A percentile compares a stretch with the other conserved stretches of the same genome.
These are phyloP conservation scores for Styela plicata DNA, from an alignment of 23 tunicate species.

Conservation along the genomic window DNA sequence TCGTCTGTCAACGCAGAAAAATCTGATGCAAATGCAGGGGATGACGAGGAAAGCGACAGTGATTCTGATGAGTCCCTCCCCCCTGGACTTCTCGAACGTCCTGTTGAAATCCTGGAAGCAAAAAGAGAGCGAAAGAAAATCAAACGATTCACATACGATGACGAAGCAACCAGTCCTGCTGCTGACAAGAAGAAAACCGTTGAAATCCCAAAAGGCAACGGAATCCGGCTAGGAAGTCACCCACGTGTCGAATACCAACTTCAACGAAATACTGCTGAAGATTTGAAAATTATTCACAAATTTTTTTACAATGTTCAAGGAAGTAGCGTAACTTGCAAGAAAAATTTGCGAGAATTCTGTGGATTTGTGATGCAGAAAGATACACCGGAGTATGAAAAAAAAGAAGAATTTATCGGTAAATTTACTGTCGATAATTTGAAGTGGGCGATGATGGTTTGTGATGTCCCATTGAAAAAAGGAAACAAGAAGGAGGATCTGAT, in stretches of 20 bases:
- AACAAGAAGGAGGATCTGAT: conserved; percentile 72
- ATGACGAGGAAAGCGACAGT: conserved; percentile 22
- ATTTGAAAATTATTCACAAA: conserved; percentile 76
- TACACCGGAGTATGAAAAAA: conserved; percentile 68
- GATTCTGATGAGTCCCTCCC: conserved; percentile 26
- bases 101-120: conserved; percentile 57
- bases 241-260: conserved; percentile 77
- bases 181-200: conserved; percentile 53
- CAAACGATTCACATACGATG: conserved; percentile 65
- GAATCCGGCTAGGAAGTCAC: conserved; percentile 50
- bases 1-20: neutral
- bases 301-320: conserved; percentile 48
- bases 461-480: conserved; percentile 25
- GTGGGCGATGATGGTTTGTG: conserved; percentile 75
- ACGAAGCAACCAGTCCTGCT: conserved; percentile 34
- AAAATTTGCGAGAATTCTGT: conserved; percentile 55
- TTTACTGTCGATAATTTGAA: conserved; percentile 77
- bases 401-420: conserved; percentile 80
- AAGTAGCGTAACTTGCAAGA: conserved; percentile 28
- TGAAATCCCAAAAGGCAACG: conserved; percentile 65
- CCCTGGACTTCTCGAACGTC: conserved; percentile 71
- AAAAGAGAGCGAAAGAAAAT: conserved; percentile 75
- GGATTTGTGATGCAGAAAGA: conserved; percentile 74
- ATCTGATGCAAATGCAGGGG: conserved; percentile 2
- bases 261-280: conserved; percentile 53